Evolutionary conservation across 2,797 vertebrate genomes (phyloP).

Genomic region (Lacerta viridis): DNA sequence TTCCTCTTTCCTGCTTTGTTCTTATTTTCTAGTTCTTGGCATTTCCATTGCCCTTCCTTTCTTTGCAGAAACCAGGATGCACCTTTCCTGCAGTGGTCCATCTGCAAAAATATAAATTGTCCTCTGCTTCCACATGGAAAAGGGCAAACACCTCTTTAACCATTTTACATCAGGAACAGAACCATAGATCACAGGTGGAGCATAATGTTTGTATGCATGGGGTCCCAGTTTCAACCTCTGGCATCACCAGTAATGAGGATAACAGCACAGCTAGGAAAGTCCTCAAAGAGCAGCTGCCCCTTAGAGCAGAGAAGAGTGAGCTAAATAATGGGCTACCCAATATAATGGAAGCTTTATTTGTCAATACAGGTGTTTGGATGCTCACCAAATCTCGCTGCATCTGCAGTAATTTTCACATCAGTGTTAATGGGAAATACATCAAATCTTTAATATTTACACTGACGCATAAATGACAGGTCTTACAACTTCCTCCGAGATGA

Average conservation of each 20-base stretch:
- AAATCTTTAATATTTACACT: slow-evolving; percentile 20
- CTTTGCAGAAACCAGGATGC: too few relatives aligned
- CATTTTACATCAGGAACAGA: not conserved
- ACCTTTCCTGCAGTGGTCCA: too few relatives aligned
- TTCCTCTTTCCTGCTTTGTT: too few relatives aligned
- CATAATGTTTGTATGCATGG: not conserved
- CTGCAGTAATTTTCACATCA: slow-evolving; percentile 30
- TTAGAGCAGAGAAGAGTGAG: not conserved
- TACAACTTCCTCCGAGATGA: slow-evolving; percentile 65
- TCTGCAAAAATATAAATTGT: not conserved
- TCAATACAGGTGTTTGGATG: slow-evolving; percentile 3
- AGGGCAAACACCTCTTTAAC: not conserved
- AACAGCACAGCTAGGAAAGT: not conserved
- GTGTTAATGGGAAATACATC: not conserved
- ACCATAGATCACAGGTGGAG: not conserved
- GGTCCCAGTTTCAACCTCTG: not conserved
- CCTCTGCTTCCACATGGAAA: not conserved
- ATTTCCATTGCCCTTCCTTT: too few relatives aligned
- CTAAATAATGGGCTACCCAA: not conserved
- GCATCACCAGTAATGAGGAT: not conserved
- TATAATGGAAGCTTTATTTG: not conserved
- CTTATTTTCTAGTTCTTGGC: too few relatives aligned
- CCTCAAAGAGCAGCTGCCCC: not conserved
- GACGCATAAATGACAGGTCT: slow-evolving; percentile 37
- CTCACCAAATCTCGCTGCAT: slow-evolving; percentile 16